These are phyloP conservation scores for Netelia fuscicornis DNA, from an alignment of 2,888 invertebrate genomes.

Conservation along the genomic window DNA sequence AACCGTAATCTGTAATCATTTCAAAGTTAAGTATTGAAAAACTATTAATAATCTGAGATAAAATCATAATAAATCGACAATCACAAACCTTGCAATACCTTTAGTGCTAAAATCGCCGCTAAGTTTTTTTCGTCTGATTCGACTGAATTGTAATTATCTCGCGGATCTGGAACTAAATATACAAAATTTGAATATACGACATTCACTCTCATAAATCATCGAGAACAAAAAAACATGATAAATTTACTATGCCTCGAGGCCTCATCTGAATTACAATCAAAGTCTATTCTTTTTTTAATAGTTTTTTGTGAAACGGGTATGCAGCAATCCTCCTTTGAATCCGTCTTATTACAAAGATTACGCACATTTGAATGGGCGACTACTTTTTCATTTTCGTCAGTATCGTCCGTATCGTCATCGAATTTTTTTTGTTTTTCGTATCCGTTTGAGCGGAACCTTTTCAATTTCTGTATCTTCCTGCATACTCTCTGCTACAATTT, in stretches of 20 bases:
- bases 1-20: neutral
- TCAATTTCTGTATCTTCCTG: slow-evolving; percentile 16
- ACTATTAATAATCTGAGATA: neutral
- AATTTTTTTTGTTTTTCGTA: slow-evolving; percentile 8
- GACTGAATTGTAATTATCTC: slow-evolving; percentile 8
- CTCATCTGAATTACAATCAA: neutral
- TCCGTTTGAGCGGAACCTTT: slow-evolving; percentile 8
- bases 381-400: too few species aligned
- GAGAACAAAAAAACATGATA: neutral
- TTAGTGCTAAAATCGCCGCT: neutral
- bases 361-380: neutral
- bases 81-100: slow-evolving; percentile 10
- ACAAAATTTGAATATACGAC: neutral
- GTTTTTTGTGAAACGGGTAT: slow-evolving; percentile 4
- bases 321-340: neutral
- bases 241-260: slow-evolving; percentile 17
- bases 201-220: slow-evolving; percentile 1
- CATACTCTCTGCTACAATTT: slow-evolving; percentile 23
- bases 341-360: neutral
- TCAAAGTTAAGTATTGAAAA: neutral
- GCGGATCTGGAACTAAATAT: slow-evolving; percentile 23
- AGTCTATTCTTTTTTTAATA: neutral
- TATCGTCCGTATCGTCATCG: neutral
- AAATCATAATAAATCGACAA: neutral
- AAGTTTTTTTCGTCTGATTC: slow-evolving; percentile 1